Percentiles rank a stretch among this genome's conserved stretches.
These are phyloP conservation scores for Drosophila koepferae DNA, from an alignment of 2,888 invertebrate species.

Conservation along the genomic window DNA sequence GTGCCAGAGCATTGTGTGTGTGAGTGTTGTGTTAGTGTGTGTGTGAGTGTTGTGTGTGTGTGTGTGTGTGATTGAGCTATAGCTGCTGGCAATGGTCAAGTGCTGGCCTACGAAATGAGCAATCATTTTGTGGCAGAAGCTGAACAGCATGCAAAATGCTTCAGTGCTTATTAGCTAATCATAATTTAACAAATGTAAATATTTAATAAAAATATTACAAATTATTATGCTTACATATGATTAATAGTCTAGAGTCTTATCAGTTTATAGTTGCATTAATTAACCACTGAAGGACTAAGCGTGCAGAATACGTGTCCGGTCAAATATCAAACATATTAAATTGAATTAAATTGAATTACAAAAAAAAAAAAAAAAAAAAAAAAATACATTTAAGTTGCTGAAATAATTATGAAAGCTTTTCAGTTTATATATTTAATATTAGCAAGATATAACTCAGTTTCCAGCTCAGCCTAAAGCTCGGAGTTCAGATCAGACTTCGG, in stretches of 20 bases:
- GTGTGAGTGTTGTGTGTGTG: constrained; percentile 11
- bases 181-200: background rate
- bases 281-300: too few relatives aligned
- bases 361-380: too few relatives aligned
- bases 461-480: too few relatives aligned
- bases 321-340: too few relatives aligned
- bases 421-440: too few relatives aligned
- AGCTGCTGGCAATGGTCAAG: constrained; percentile 53
- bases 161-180: background rate
- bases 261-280: background rate
- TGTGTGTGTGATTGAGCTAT: constrained; percentile 11
- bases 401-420: too few relatives aligned
- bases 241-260: background rate
- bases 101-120: constrained; percentile 46
- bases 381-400: too few relatives aligned
- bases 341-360: too few relatives aligned
- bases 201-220: background rate
- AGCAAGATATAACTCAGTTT: too few relatives aligned
- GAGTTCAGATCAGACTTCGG: too few relatives aligned
- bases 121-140: constrained; percentile 36
- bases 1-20: constrained; percentile 30
- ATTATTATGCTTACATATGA: background rate
- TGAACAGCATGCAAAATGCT: constrained; percentile 14
- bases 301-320: too few relatives aligned
- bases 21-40: constrained; percentile 4